Percentiles rank a stretch among this genome's conserved stretches.
Conservation (phyloP, 2,888 invertebrate species). For the Chirona hameri region DNA sequence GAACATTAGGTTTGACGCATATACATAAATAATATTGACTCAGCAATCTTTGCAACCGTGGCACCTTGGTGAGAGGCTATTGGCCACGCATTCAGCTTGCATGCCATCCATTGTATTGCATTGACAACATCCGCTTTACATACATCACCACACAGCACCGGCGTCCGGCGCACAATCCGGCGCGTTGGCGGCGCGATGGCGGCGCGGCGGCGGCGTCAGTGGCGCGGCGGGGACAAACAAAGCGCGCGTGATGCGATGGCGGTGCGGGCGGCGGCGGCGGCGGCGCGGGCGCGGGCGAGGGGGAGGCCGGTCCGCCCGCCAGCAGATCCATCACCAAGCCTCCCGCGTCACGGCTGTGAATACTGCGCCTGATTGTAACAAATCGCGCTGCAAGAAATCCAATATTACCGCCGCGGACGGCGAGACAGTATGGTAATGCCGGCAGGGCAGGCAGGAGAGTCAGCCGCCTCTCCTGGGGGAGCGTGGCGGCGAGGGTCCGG, state of each 20-base stretch:
- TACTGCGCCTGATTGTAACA: constrained; percentile 22
- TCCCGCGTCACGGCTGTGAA: not conserved
- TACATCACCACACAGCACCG: too few species aligned
- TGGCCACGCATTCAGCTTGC: too few species aligned
- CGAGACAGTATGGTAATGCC: not conserved
- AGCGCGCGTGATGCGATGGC: not conserved
- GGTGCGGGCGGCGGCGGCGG: not conserved
- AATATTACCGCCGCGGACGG: constrained; percentile 8
- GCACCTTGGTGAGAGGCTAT: too few species aligned
- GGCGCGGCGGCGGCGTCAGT: not conserved
- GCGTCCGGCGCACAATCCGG: too few species aligned
- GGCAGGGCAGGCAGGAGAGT: too few species aligned
- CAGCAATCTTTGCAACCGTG: too few species aligned
- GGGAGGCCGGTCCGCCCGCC: not conserved
- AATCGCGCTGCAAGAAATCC: constrained; percentile 27
- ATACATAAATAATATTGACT: too few species aligned
- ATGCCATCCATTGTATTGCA: too few species aligned
- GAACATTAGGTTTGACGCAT: too few species aligned
- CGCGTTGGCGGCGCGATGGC: not conserved
- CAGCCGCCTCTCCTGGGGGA: too few species aligned
- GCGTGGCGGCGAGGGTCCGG: too few species aligned
- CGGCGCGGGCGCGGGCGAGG: not conserved
- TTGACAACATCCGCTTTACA: too few species aligned
- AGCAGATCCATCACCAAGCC: not conserved
- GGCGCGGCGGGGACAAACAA: constrained; percentile 1